Conservation (phyloP, 53 echinoderm and acorn worm species). For the Crossaster papposus region DNA sequence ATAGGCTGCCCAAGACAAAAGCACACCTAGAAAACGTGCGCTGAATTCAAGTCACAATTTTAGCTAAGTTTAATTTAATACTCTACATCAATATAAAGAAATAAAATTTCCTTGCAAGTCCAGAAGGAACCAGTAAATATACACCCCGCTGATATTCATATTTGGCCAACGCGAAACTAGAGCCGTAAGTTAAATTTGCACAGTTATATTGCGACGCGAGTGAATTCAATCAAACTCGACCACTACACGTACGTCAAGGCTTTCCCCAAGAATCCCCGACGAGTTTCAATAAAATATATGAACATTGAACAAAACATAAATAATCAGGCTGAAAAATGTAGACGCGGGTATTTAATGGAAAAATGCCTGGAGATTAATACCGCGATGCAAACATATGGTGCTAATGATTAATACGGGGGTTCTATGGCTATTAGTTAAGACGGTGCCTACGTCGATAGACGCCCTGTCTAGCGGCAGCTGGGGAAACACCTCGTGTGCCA, state of each 20-base stretch:
- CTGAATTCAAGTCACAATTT: not conserved
- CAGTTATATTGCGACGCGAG: not conserved
- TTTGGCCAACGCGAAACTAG: not conserved
- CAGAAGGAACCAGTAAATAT: not conserved
- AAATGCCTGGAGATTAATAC: not conserved
- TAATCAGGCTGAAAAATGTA: not conserved
- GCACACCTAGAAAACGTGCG: not conserved
- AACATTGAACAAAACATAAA: not conserved
- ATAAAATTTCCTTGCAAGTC: not conserved
- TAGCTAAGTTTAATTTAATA: not conserved
- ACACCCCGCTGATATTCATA: not conserved
- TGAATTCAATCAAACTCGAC: not conserved
- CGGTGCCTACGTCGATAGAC: not conserved
- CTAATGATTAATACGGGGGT: not conserved
- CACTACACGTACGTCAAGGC: not conserved
- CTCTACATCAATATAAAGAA: not conserved
- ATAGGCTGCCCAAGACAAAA: not conserved
- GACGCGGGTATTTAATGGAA: not conserved
- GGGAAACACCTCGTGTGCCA: constrained; percentile 7
- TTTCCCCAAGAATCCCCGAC: not conserved
- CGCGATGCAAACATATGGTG: not conserved
- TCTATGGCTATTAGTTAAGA: not conserved
- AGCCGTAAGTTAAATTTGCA: not conserved
- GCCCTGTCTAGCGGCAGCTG: constrained; percentile 2
- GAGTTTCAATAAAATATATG: constrained; percentile 3